Evolutionary conservation across 2,113 vertebrate species (phyloP), one percentile per base, ranked within the genome.

Genomic region (Heterotis niloticus): DNA sequence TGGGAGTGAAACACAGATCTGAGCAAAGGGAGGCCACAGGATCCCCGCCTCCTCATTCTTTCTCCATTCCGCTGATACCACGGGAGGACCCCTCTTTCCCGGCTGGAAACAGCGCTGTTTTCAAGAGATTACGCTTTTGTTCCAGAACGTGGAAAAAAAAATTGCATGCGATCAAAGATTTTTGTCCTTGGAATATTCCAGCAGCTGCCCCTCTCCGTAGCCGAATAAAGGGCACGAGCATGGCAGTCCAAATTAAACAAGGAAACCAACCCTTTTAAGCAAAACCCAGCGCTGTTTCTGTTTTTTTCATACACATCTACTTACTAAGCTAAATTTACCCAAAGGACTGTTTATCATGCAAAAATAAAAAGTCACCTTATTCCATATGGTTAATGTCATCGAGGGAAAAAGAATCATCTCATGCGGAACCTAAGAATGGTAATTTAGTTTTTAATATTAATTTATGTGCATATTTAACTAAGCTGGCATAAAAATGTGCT

Each of bases 1-100:
- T 81, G 84, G 79, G 80, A 87, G 34, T 44, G 34, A 44, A 44
- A 44, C 34, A 44, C 34, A 44, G 34, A 44, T 44, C 34, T 44
- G 34, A 44, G 34, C 34, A 44, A 44, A 44, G 34, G 34, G 34
- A 44, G 34, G 34, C 34, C 2, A 44, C 34, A 44, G 34, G 34
- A 44, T 44, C 34, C 34, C 34, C 34, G 34, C 34, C 34, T 44
- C 34, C 7, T 44, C 34, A 44, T 44, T 44, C 34, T 44, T 44
- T 44, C 34, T 44, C 34, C 34, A 44, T 44, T 4, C 34, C 34
- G 7, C 34, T 44, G 34, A 44, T 44, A 44, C 34, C 34, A 44
- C 34, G 7, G 34, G 34, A 44, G 34, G 34, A 44, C 34, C 34
- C 34, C 34, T 44, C 34, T 44, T 44, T 44, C 7, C 3, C 34